phyloP scores from a whole-genome alignment of 2,888 invertebrate genomes.

The Lissocephala sabroskyi region DNA sequence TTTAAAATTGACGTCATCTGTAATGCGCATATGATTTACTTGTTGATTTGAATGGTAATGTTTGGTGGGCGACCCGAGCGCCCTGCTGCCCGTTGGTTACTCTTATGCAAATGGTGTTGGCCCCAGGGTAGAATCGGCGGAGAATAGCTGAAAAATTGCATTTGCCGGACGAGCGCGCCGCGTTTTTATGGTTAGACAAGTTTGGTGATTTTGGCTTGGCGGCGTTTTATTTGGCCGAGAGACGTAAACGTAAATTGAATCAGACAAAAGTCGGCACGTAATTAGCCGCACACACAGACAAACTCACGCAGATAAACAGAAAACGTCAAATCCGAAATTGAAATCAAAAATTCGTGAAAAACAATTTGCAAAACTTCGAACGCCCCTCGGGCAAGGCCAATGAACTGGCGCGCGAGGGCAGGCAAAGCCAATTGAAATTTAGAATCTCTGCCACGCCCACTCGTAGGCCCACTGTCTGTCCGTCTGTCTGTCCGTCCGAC shows the following conservation, averaged over 20 bases:
- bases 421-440: too few relatives aligned
- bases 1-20: constrained; percentile 51
- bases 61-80: not conserved
- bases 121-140: constrained; percentile 35
- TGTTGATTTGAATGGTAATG: constrained; percentile 37
- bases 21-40: constrained; percentile 61
- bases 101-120: constrained; percentile 1
- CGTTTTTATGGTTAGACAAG: constrained; percentile 45
- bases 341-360: too few relatives aligned
- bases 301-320: too few relatives aligned
- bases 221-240: constrained; percentile 61
- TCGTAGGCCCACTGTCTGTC: too few relatives aligned
- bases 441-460: too few relatives aligned
- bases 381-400: too few relatives aligned
- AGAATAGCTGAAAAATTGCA: too few relatives aligned
- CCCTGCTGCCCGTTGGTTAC: not conserved
- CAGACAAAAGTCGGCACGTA: constrained; percentile 58
- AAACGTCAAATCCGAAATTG: too few relatives aligned
- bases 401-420: too few relatives aligned
- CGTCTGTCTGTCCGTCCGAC: too few relatives aligned
- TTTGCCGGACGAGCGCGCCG: constrained; percentile 33
- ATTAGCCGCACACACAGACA: constrained; percentile 34
- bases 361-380: too few relatives aligned
- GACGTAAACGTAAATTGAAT: constrained; percentile 52
- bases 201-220: constrained; percentile 37